Evolutionary conservation across 2,888 invertebrate genomes (phyloP).

Genomic region (Apantesis nais): DNA sequence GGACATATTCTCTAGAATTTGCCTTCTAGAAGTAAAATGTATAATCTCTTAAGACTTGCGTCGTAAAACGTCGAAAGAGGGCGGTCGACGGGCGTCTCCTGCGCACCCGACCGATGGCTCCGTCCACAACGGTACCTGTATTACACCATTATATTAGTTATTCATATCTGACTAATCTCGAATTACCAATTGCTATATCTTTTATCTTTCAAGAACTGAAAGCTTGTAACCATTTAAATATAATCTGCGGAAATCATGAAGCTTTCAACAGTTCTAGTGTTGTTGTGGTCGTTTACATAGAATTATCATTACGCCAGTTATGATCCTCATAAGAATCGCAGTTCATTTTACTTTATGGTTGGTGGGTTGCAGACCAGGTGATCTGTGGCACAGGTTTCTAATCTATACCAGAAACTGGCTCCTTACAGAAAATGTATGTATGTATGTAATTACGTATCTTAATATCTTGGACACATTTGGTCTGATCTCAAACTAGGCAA

Average conservation of each 20-base stretch:
- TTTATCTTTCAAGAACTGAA: neutral
- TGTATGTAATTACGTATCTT: too few species aligned
- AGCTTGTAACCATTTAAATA: neutral
- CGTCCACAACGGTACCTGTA: conserved; percentile 39
- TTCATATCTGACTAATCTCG: conserved; percentile 3
- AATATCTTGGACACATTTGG: too few species aligned
- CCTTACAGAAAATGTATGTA: too few species aligned
- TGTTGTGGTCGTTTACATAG: conserved; percentile 3
- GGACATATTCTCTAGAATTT: too few species aligned
- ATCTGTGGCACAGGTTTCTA: too few species aligned
- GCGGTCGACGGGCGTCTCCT: conserved; percentile 37
- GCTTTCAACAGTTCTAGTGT: conserved; percentile 6
- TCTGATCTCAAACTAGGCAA: too few species aligned
- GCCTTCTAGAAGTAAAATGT: neutral
- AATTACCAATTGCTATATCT: conserved; percentile 1
- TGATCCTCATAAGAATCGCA: neutral
- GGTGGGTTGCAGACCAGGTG: too few species aligned
- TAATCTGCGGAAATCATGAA: conserved; percentile 14
- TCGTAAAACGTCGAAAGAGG: conserved; percentile 34
- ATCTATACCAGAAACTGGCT: too few species aligned
- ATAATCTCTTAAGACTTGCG: conserved; percentile 18
- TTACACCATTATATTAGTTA: conserved; percentile 11
- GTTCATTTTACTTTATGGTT: neutral
- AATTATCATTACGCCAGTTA: neutral
- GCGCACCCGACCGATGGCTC: conserved; percentile 14